A percentile compares a stretch with the other conserved stretches of the same genome.
Conservation (phyloP, 2,797 vertebrate species). For the Hippopotamyrus pictus region DNA sequence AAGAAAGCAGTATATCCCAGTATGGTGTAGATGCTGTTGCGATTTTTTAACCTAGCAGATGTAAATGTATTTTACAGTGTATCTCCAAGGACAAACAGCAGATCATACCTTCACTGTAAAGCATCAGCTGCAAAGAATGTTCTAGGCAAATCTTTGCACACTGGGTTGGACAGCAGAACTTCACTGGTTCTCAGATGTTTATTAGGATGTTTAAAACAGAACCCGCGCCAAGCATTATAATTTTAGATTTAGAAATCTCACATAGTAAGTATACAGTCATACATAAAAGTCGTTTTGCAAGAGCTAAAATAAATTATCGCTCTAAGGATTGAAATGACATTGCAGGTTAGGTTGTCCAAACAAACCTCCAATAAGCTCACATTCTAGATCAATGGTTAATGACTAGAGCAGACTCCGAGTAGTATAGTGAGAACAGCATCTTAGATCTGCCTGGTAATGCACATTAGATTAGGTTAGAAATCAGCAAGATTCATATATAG, state of each 20-base stretch:
- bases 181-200: not conserved
- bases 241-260: not conserved
- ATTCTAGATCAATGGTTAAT: not conserved
- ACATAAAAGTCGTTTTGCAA: not conserved
- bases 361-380: not conserved
- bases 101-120: not conserved
- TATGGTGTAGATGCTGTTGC: not conserved
- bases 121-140: not conserved
- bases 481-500: not conserved
- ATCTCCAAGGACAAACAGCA: not conserved
- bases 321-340: slow-evolving; percentile 6
- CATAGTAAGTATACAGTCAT: slow-evolving; percentile 19
- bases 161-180: not conserved
- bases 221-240: not conserved
- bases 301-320: slow-evolving; percentile 24
- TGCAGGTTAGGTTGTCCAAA: not conserved
- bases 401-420: not conserved
- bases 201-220: not conserved
- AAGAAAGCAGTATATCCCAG: not conserved
- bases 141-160: not conserved
- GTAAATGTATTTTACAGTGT: not conserved
- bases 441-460: not conserved
- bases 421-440: not conserved
- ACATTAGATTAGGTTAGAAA: not conserved
- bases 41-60: not conserved